Evolutionary conservation across 2,888 invertebrate species (phyloP).

Genomic region (Byasa hedistus): DNA sequence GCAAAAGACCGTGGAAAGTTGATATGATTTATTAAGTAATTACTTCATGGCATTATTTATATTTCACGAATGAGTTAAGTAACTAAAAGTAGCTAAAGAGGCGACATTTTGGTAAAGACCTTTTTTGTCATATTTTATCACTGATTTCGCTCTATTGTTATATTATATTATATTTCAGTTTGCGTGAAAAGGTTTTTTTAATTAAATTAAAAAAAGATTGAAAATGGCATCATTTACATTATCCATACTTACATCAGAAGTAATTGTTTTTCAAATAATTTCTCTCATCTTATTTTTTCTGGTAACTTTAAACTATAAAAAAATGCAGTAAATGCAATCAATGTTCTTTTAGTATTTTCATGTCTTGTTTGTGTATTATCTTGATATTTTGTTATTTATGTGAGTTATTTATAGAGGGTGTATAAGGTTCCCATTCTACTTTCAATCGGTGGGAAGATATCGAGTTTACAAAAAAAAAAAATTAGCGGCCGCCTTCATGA

Average conservation of each 20-base stretch:
- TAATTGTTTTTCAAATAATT: background rate
- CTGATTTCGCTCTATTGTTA: too few relatives aligned
- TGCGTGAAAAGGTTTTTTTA: too few relatives aligned
- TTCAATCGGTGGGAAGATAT: slow-evolving; percentile 30
- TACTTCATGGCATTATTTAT: too few relatives aligned
- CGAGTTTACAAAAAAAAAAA: slow-evolving; percentile 27
- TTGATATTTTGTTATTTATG: slow-evolving; percentile 30
- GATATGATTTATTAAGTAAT: background rate
- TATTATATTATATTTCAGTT: too few relatives aligned
- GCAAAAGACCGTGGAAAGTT: too few relatives aligned
- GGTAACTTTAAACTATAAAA: slow-evolving; percentile 5
- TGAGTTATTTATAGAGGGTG: slow-evolving; percentile 36
- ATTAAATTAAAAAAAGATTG: too few relatives aligned
- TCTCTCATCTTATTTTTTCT: background rate
- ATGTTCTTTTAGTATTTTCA: slow-evolving; percentile 3
- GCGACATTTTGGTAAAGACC: too few relatives aligned
- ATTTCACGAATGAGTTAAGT: too few relatives aligned
- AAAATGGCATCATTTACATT: too few relatives aligned
- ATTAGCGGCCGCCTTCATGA: slow-evolving; percentile 26
- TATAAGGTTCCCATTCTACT: slow-evolving; percentile 20
- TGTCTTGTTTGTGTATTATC: background rate
- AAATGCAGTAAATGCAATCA: slow-evolving; percentile 11
- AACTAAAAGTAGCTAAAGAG: too few relatives aligned
- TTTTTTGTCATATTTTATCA: too few relatives aligned
- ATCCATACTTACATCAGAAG: too few relatives aligned